Evolutionary conservation across 2,113 vertebrate genomes (phyloP).

Genomic region (Aptenodytes patagonicus): DNA sequence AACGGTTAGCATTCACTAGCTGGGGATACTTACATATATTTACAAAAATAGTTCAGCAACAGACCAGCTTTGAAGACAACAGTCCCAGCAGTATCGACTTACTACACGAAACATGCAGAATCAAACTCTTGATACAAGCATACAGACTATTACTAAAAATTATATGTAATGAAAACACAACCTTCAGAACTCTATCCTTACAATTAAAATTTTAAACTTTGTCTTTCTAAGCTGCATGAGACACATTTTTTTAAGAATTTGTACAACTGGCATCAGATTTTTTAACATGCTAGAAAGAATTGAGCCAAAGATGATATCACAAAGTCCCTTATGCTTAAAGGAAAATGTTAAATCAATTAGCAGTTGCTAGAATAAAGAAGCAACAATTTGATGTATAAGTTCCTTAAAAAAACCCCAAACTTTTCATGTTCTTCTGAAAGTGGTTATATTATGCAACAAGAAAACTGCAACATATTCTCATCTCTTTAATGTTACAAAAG

Average conservation of each 20-base stretch:
- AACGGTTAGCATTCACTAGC: not conserved
- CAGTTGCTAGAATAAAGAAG: constrained; percentile 37
- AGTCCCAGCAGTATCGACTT: not conserved
- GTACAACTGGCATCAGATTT: constrained; percentile 34
- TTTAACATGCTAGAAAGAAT: constrained; percentile 28
- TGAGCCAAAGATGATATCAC: constrained; percentile 60
- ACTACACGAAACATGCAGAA: not conserved
- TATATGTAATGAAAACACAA: not conserved
- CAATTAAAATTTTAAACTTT: not conserved
- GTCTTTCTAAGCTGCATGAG: not conserved
- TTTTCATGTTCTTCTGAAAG: constrained; percentile 1
- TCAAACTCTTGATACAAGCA: not conserved
- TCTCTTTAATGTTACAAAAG: constrained; percentile 8
- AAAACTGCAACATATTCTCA: not conserved
- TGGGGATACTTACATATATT: not conserved
- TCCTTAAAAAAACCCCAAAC: constrained; percentile 11
- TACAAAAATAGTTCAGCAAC: not conserved
- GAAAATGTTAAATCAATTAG: constrained; percentile 69
- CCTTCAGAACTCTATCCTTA: not conserved
- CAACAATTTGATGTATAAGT: not conserved
- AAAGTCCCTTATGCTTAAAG: constrained; percentile 47
- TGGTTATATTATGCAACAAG: not conserved
- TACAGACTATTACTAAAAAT: not conserved
- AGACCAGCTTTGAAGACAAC: not conserved
- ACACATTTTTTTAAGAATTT: not conserved